Percentiles rank a stretch among this genome's conserved stretches.
These are phyloP conservation scores for Vulpes vulpes DNA, from an alignment of 2,113 vertebrate genomes.

Conservation along the genomic window DNA sequence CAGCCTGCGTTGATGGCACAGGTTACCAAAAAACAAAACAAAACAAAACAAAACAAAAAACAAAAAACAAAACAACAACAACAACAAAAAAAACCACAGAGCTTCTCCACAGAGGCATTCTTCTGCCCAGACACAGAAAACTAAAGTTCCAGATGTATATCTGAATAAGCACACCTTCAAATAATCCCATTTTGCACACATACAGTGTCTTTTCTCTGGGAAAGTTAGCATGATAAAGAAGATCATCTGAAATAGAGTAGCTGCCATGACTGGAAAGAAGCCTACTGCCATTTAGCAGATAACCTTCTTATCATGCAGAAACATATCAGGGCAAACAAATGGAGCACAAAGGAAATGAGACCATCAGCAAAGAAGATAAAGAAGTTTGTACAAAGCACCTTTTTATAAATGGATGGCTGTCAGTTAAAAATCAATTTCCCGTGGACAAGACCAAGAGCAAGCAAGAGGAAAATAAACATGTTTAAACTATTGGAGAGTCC, in stretches of 20 bases:
- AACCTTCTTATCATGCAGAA: slow-evolving; percentile 55
- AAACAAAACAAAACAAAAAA: no score
- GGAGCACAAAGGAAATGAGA: slow-evolving; percentile 29
- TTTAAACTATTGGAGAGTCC: not conserved
- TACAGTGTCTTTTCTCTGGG: not conserved
- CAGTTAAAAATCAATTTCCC: slow-evolving; percentile 71
- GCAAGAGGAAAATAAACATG: slow-evolving; percentile 27
- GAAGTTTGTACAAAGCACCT: slow-evolving; percentile 22
- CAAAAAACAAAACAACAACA: no score
- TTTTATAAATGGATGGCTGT: slow-evolving; percentile 49
- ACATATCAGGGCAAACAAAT: slow-evolving; percentile 37
- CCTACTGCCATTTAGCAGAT: not conserved
- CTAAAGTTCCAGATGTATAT: not conserved
- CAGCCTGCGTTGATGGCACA: rapidly evolving
- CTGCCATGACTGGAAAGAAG: not conserved
- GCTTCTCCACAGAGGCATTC: not conserved
- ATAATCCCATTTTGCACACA: not conserved
- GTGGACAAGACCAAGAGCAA: slow-evolving; percentile 40
- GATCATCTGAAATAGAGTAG: not conserved
- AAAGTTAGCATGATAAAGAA: not conserved
- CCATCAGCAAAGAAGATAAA: slow-evolving; percentile 54
- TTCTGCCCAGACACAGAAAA: not conserved
- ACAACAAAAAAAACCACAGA: no score
- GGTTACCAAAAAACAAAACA: not conserved
- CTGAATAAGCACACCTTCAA: not conserved